These are phyloP conservation scores for Morpho deidamia DNA, from an alignment of 2,888 invertebrate species.

Conservation along the genomic window DNA sequence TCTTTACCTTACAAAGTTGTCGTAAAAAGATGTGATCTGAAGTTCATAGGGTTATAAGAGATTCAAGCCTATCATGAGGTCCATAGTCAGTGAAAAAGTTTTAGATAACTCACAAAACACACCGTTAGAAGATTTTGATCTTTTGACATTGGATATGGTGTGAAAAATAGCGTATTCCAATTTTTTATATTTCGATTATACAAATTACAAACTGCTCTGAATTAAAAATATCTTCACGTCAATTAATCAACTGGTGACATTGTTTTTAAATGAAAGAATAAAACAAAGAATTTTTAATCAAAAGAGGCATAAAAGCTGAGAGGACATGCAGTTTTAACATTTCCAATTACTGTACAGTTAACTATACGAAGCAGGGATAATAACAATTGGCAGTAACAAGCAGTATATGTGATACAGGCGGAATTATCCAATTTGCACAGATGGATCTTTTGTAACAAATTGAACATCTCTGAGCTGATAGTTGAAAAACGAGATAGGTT, in stretches of 20 bases:
- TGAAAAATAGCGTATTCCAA: too few species aligned
- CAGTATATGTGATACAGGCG: constrained; percentile 12
- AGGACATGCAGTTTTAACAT: constrained; percentile 8
- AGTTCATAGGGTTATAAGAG: too few species aligned
- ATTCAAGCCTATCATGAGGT: too few species aligned
- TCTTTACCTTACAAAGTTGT: too few species aligned
- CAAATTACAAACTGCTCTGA: not conserved
- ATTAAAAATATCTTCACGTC: not conserved
- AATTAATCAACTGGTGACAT: constrained; percentile 9
- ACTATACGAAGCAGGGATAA: constrained; percentile 11
- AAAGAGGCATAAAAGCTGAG: constrained; percentile 7
- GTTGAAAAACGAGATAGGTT: too few species aligned
- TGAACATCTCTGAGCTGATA: not conserved
- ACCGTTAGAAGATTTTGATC: too few species aligned
- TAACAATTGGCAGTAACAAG: constrained; percentile 13
- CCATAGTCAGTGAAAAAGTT: too few species aligned
- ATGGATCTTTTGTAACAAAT: not conserved
- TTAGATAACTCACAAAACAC: too few species aligned
- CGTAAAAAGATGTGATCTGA: too few species aligned
- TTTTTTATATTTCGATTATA: too few species aligned
- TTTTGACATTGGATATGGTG: too few species aligned
- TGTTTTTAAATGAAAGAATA: constrained; percentile 6
- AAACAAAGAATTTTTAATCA: constrained; percentile 9
- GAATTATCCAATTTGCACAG: constrained; percentile 12
- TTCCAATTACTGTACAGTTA: constrained; percentile 11